phyloP scores from a whole-genome alignment of 1,140 invertebrate genomes.

The Venustaconcha ellipsiformis region DNA sequence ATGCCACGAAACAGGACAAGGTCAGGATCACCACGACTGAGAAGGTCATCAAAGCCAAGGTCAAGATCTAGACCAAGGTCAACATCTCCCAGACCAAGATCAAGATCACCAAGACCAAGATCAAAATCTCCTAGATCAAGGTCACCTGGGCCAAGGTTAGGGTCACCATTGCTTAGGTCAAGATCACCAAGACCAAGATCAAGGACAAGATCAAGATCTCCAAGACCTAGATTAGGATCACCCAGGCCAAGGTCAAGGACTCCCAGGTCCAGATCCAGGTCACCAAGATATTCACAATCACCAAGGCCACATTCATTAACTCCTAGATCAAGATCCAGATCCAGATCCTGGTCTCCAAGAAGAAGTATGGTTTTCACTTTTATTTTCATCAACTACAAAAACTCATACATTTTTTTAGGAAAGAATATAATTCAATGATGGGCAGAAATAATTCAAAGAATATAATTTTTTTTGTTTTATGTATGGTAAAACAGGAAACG shows the following conservation, averaged over 20 bases:
- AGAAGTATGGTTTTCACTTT: neutral
- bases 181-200: slow-evolving; percentile 25
- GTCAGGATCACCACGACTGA: slow-evolving; percentile 18
- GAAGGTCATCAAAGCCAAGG: slow-evolving; percentile 3
- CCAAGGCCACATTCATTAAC: slow-evolving; percentile 11
- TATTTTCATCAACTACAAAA: too few relatives aligned
- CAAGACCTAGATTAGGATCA: slow-evolving; percentile 11
- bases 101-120: slow-evolving; percentile 16
- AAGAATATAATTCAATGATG: too few relatives aligned
- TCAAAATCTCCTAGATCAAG: slow-evolving; percentile 25
- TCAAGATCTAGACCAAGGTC: slow-evolving; percentile 13
- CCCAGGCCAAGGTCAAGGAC: slow-evolving; percentile 18
- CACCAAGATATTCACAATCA: slow-evolving; percentile 7
- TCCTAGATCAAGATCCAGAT: neutral
- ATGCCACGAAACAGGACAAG: slow-evolving; percentile 16
- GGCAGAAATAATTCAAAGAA: too few relatives aligned
- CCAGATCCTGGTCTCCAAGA: neutral
- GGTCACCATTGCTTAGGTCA: slow-evolving; percentile 25
- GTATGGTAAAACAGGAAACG: too few relatives aligned
- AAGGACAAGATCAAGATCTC: slow-evolving; percentile 12
- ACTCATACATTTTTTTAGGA: too few relatives aligned
- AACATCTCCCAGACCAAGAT: neutral
- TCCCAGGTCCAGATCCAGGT: slow-evolving; percentile 4
- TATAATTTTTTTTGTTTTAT: too few relatives aligned
- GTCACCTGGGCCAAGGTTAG: slow-evolving; percentile 13